Conservation (phyloP, 1,140 invertebrate genomes). For the Scaptomyza graminum region DNA sequence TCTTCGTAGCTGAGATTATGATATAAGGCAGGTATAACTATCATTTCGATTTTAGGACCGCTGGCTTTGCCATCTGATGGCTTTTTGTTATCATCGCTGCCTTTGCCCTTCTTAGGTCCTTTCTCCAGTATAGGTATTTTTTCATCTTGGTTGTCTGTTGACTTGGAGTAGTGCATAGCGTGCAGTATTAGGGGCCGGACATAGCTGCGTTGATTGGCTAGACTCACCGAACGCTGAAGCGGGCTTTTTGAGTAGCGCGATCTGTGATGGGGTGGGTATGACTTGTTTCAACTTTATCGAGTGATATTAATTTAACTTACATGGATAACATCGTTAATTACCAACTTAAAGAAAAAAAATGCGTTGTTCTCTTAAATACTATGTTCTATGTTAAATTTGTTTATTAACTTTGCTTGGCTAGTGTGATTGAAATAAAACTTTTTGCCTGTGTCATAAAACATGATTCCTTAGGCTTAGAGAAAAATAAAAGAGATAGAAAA, state of each 20-base stretch:
- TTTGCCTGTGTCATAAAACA: no score
- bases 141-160: neutral
- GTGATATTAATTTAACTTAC: constrained; percentile 16
- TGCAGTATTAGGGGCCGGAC: neutral
- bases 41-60: constrained; percentile 28
- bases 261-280: neutral
- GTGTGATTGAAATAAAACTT: no score
- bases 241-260: constrained; percentile 11
- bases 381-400: neutral
- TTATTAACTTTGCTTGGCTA: no score
- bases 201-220: constrained; percentile 1
- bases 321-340: constrained; percentile 11
- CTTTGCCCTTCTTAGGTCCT: neutral
- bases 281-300: neutral
- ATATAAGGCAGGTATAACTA: constrained; percentile 20
- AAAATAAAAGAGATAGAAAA: no score
- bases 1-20: constrained; percentile 85
- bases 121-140: no score
- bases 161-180: neutral
- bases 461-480: no score
- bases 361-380: neutral
- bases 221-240: neutral
- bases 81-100: neutral
- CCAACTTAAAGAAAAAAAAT: neutral
- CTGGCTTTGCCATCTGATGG: neutral